phyloP scores from a whole-genome alignment of 2,797 vertebrate genomes.

The Mico argentatus region DNA sequence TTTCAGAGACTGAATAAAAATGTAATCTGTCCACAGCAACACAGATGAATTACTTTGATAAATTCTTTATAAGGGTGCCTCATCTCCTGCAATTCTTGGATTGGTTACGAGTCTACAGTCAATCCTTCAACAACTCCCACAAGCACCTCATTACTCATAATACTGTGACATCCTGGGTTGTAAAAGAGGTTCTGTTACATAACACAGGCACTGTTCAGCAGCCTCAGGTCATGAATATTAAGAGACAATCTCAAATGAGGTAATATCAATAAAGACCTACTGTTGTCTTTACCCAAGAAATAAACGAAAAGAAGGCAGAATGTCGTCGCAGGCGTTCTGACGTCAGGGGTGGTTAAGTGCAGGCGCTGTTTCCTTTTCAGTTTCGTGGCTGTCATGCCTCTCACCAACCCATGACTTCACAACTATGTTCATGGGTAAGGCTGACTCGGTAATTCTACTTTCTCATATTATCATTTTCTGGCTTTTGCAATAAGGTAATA shows the following conservation, averaged over 20 bases:
- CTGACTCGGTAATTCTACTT: neutral
- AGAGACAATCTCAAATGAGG: conserved; percentile 1
- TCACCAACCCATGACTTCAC: neutral
- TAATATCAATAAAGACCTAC: neutral
- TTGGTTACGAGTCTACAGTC: conserved; percentile 59
- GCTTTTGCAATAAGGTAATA: neutral
- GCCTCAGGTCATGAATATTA: conserved; percentile 61
- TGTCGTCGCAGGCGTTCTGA: neutral
- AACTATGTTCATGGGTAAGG: neutral
- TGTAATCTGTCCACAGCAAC: conserved; percentile 69
- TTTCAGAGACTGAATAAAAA: conserved; percentile 57
- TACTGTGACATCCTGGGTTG: conserved; percentile 41
- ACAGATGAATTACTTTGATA: conserved; percentile 74
- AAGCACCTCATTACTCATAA: conserved; percentile 60
- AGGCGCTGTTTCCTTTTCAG: neutral
- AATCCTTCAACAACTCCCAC: conserved; percentile 57
- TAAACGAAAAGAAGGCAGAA: neutral
- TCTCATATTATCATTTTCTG: neutral
- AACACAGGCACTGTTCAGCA: conserved; percentile 30
- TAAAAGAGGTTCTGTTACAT: conserved; percentile 55
- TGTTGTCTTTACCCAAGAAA: conserved; percentile 17
- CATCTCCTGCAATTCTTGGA: conserved; percentile 69
- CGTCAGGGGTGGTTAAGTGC: neutral
- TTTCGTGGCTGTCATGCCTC: neutral
- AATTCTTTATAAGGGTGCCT: conserved; percentile 73